Percentiles rank a stretch among this genome's conserved stretches.
Evolutionary conservation across 2,113 vertebrate species (phyloP).

Genomic region (Phrynosoma blainvillii): DNA sequence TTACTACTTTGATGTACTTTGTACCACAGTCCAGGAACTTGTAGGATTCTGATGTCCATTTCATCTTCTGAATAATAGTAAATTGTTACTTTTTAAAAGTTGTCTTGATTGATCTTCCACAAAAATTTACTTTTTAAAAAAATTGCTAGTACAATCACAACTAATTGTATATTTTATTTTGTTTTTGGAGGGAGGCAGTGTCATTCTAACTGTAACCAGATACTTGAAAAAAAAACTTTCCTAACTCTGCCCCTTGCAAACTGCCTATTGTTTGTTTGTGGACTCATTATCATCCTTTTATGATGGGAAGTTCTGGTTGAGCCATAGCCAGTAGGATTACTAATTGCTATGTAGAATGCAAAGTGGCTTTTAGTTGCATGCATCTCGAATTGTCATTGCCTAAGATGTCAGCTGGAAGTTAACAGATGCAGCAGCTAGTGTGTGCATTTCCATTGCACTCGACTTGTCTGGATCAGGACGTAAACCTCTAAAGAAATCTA

Average conservation of each 20-base stretch:
- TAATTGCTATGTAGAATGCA: background rate
- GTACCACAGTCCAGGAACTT: too few relatives aligned
- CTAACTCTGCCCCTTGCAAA: background rate
- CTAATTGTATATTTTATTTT: too few relatives aligned
- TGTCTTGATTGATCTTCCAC: too few relatives aligned
- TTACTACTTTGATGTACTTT: too few relatives aligned
- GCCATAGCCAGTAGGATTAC: background rate
- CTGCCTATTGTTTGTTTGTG: background rate
- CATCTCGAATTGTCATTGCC: background rate
- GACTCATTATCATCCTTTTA: background rate
- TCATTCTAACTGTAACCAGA: background rate
- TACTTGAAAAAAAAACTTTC: background rate
- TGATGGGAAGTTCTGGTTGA: background rate
- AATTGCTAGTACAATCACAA: too few relatives aligned
- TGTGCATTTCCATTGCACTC: background rate
- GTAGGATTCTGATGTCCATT: too few relatives aligned
- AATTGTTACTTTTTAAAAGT: too few relatives aligned
- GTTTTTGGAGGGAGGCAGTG: background rate
- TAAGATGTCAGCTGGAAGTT: background rate
- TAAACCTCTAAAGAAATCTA: slow-evolving; percentile 3
- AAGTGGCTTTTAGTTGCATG: background rate
- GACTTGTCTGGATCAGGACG: background rate
- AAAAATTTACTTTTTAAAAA: too few relatives aligned
- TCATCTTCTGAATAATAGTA: too few relatives aligned
- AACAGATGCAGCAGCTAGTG: background rate